Evolutionary conservation across 2,888 invertebrate genomes (phyloP), one percentile per base, ranked within the genome.

Genomic region (Melikaiella ostensackeni): DNA sequence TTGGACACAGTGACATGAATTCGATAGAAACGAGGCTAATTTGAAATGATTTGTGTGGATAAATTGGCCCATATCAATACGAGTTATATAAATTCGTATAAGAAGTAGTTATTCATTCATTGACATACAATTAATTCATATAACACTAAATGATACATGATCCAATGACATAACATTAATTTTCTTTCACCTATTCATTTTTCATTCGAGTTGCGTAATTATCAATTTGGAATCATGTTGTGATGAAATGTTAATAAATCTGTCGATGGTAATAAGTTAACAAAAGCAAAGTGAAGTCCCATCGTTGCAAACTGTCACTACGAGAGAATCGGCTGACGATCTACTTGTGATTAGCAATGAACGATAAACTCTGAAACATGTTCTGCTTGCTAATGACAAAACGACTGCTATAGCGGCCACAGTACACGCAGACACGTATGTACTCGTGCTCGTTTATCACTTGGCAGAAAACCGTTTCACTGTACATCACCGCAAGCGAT

Each of bases 361-460:
- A 33, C 50, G 70, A 70, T 70, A 70, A 70, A 70, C 30, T 46
- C 30, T 30, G 27, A 33, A 33, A 55, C 70, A 33, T 33, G 50
- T 70, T 70, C 70, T 57, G 75, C 59, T 75, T 66, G 59, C 74
- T 78, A 79, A 80, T 79, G 75, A 61, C 61, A 66, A 80, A 80
- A 76, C 61, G 75, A 38, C 74, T 59, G 75, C 75, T 76, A 79
- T 78, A 73, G 79, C 59, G 75, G 61, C 38, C 50, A 63, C 46
- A 73, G 30, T 35, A 38, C 19, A 61, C 19, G 42, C 33, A 13
- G 50, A 57, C 21, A 62, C 61, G 63, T 62, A 75, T 61, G 24
- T 64, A 79, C 76, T 75, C 77, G 75, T 57, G 79, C 79, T 85
- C 83, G 79, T 85, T 84, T 82, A 84, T 84, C 84, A 85, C 79